These are phyloP conservation scores for Callosobruchus maculatus DNA, from an alignment of 2,888 invertebrate genomes.

Conservation along the genomic window DNA sequence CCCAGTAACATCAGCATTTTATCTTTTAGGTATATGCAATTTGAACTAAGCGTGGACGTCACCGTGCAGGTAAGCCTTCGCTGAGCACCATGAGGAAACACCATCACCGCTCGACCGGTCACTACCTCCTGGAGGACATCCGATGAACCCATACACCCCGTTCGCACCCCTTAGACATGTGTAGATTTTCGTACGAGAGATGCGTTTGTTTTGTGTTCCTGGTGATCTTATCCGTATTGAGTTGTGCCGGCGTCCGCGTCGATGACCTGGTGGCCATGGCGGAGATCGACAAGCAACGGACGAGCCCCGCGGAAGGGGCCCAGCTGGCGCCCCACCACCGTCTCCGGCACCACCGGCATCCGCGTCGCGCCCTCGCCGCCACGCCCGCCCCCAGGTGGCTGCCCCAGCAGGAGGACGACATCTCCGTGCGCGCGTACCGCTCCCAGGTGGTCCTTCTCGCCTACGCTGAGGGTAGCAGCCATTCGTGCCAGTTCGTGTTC, in stretches of 20 bases:
- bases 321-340: conserved; percentile 24
- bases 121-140: neutral
- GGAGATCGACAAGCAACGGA: conserved; percentile 34
- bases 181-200: conserved; percentile 48
- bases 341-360: neutral
- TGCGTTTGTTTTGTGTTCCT: conserved; percentile 50
- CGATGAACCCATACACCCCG: neutral
- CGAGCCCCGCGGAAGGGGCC: conserved; percentile 13
- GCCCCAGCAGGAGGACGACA: conserved; percentile 51
- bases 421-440: conserved; percentile 60
- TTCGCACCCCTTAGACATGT: conserved; percentile 41
- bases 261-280: conserved; percentile 44
- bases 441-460: conserved; percentile 61
- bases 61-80: conserved; percentile 2
- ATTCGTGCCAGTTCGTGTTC: conserved; percentile 38
- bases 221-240: conserved; percentile 47
- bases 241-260: conserved; percentile 51
- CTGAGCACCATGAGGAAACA: conserved; percentile 39
- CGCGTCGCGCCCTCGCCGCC: conserved; percentile 12
- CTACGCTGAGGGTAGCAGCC: conserved; percentile 55
- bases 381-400: conserved; percentile 11
- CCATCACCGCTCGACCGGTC: conserved; percentile 36
- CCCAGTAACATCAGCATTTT: neutral
- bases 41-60: conserved; percentile 9
- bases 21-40: conserved; percentile 11